Base-by-base conservation (phyloP, 37 sponge, comb jelly and placozoan species). In the Bolinopsis microptera region DNA sequence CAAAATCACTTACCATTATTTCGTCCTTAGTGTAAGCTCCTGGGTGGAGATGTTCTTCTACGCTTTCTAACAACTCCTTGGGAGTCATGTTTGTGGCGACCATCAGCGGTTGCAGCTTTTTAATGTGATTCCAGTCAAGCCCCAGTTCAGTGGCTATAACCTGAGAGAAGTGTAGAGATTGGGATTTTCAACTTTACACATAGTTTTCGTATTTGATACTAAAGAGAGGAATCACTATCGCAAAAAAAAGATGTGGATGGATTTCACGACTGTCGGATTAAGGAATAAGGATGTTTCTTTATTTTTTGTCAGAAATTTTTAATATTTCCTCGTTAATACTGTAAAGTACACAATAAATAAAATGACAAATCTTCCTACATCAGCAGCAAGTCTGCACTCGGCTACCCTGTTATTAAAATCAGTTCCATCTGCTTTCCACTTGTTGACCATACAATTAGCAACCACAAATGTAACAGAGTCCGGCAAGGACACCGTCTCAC, bases 301-400 rank as follows among this genome's bases (percentile, higher is more conserved):
- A n/a, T n/a, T n/a, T n/a, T n/a, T n/a, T n/a, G n/a, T n/a, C n/a
- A n/a, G n/a, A n/a, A n/a, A n/a, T n/a, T n/a, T n/a, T n/a, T n/a
- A n/a, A n/a, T n/a, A n/a, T n/a, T n/a, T n/a, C n/a, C n/a, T n/a
- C n/a, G n/a, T n/a, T n/a, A n/a, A n/a, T n/a, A n/a, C n/a, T n/a
- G n/a, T n/a, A n/a, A n/a, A n/a, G n/a, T n/a, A n/a, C n/a, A n/a
- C n/a, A n/a, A n/a, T n/a, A n/a, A n/a, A n/a, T n/a, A n/a, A n/a
- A n/a, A n/a, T n/a, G n/a, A n/a, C n/a, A n/a, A n/a, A n/a, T n/a
- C n/a, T n/a, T 34, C 80, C 21, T 36, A 97, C 96, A 68, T 93
- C 93, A 32, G 99, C 95, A 22, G 96, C 97, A 30, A 97, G 92
- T 24, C 96, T 93, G 69, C 99, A 97, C 82, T 99, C 99, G 0